Percentiles rank a stretch among this genome's conserved stretches.
These are phyloP conservation scores for Chlamydotis undulata DNA, from an alignment of 2,113 vertebrate species.

Conservation along the genomic window DNA sequence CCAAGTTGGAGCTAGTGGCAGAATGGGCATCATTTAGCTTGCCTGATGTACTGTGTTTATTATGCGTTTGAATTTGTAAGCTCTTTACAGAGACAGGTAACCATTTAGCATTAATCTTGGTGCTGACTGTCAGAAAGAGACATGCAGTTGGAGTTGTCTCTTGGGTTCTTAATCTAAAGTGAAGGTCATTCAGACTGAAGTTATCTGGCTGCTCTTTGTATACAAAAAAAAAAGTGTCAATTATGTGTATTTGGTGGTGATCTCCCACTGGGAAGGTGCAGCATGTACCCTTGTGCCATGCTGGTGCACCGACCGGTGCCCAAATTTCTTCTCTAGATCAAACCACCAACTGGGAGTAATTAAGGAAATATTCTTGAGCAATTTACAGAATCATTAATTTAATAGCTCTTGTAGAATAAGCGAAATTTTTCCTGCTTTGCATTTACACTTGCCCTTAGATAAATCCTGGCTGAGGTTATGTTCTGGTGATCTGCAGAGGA, in stretches of 20 bases:
- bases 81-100: background rate
- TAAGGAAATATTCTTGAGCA: background rate
- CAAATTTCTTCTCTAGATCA: background rate
- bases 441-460: background rate
- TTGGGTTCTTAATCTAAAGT: background rate
- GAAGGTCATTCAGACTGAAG: background rate
- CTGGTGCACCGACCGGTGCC: background rate
- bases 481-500: conserved; percentile 13
- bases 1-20: background rate
- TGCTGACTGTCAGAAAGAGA: background rate
- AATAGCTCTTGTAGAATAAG: conserved; percentile 9
- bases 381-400: background rate
- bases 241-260: background rate
- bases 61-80: background rate
- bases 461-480: conserved; percentile 21
- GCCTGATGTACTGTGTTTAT: background rate
- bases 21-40: background rate
- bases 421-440: background rate
- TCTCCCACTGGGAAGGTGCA: background rate
- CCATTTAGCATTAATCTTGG: background rate
- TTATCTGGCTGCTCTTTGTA: background rate
- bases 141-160: background rate
- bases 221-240: background rate
- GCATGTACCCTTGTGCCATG: background rate
- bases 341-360: fast-evolving